Percentiles rank a stretch among this genome's conserved stretches.
Evolutionary conservation across 1,140 invertebrate genomes (phyloP).

Genomic region (Pachypeltis micranthus): DNA sequence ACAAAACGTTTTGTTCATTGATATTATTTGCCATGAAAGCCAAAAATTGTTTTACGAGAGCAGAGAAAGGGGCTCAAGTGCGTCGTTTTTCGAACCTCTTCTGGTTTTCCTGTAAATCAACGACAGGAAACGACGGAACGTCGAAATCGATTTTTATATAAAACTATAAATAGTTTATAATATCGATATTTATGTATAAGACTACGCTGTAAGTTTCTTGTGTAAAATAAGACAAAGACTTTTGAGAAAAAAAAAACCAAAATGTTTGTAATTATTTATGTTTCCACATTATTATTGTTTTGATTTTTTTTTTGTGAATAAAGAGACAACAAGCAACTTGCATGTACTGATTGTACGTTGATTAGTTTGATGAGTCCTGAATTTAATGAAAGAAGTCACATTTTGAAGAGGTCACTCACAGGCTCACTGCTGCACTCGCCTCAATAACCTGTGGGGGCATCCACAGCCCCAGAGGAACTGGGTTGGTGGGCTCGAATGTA

Average conservation of each 20-base stretch:
- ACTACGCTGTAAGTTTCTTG: constrained; percentile 2
- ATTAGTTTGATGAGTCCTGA: neutral
- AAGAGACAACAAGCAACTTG: neutral
- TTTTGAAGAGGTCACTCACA: too few species aligned
- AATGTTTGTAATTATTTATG: constrained; percentile 4
- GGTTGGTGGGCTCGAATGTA: too few species aligned
- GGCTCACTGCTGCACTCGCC: too few species aligned
- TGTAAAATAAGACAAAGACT: neutral
- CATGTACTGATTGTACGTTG: neutral
- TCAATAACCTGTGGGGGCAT: too few species aligned
- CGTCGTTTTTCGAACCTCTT: neutral
- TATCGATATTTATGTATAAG: constrained; percentile 4
- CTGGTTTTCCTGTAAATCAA: neutral
- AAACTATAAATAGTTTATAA: constrained; percentile 1
- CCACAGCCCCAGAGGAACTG: too few species aligned
- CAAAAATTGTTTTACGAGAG: neutral
- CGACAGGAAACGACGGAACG: neutral
- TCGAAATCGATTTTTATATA: neutral
- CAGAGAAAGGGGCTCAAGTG: constrained; percentile 1
- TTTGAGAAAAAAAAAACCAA: constrained; percentile 4
- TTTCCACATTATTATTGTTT: too few species aligned
- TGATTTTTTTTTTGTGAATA: neutral
- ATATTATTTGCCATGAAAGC: neutral
- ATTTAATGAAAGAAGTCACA: too few species aligned
- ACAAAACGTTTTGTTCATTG: neutral